phyloP scores from a whole-genome alignment of 2,113 vertebrate species.

The Anoura caudifer region DNA sequence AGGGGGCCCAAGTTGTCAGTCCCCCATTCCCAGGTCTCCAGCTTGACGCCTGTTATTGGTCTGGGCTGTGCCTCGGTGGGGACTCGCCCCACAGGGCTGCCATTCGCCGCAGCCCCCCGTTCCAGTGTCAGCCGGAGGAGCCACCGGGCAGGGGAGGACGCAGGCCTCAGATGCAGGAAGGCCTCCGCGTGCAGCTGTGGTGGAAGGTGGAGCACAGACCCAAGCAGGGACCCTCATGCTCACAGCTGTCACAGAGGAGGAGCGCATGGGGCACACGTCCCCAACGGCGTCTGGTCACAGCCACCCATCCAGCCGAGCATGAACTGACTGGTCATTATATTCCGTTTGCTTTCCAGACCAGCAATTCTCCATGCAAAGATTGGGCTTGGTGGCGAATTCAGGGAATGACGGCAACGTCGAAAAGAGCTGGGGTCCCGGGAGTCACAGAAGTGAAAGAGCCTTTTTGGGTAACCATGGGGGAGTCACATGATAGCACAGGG shows the following conservation, averaged over 20 bases:
- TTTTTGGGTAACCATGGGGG: rapidly evolving
- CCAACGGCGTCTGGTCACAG: rapidly evolving
- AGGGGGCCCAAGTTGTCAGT: rapidly evolving
- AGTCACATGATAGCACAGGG: rapidly evolving
- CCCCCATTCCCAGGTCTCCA: rapidly evolving
- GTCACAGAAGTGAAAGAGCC: rapidly evolving
- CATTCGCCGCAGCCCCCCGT: neutral
- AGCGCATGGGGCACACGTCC: rapidly evolving
- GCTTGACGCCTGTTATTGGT: rapidly evolving
- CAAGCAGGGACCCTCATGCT: rapidly evolving
- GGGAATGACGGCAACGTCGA: rapidly evolving
- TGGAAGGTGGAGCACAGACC: rapidly evolving
- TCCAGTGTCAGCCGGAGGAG: rapidly evolving
- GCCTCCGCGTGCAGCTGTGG: rapidly evolving
- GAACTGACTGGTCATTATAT: rapidly evolving
- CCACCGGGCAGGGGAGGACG: neutral
- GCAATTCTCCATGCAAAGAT: neutral
- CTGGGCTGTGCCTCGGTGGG: neutral
- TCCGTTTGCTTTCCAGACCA: neutral
- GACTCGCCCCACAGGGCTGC: too few species aligned
- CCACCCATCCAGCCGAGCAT: rapidly evolving
- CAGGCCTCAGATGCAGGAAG: neutral
- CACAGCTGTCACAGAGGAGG: rapidly evolving
- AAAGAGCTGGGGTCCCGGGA: neutral
- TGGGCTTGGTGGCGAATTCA: neutral